A percentile compares a stretch with the other conserved stretches of the same genome.
These are phyloP conservation scores for Meleagris gallopavo DNA, from an alignment of 2,113 vertebrate species.

Conservation along the genomic window DNA sequence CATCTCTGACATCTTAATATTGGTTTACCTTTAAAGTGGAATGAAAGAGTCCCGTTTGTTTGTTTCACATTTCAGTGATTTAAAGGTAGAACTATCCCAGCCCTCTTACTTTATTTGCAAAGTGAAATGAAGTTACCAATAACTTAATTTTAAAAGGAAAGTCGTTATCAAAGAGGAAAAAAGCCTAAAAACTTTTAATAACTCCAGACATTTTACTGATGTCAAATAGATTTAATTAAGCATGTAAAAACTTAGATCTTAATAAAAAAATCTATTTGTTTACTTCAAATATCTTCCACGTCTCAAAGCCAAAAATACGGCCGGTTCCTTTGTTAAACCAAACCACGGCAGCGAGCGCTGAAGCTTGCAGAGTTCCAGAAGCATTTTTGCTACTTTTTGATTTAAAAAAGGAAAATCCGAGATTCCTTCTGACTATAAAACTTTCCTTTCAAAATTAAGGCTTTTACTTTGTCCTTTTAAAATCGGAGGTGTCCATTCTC, in stretches of 20 bases:
- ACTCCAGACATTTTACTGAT: slow-evolving; percentile 53
- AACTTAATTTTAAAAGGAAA: slow-evolving; percentile 84
- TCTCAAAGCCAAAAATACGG: slow-evolving; percentile 54
- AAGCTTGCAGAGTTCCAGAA: slow-evolving; percentile 64
- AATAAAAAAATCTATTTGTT: slow-evolving; percentile 62
- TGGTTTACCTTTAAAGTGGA: slow-evolving; percentile 76
- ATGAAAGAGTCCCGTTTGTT: slow-evolving; percentile 71
- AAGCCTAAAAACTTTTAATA: slow-evolving; percentile 46
- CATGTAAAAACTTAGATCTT: slow-evolving; percentile 50
- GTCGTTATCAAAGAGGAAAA: slow-evolving; percentile 75
- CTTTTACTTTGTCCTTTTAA: slow-evolving; percentile 78
- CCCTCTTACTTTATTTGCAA: slow-evolving; percentile 65
- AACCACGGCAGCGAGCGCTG: slow-evolving; percentile 60
- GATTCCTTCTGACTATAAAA: slow-evolving; percentile 72
- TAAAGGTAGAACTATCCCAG: slow-evolving; percentile 74
- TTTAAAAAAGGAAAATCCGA: slow-evolving; percentile 71
- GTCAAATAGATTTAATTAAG: slow-evolving; percentile 66
- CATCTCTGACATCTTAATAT: slow-evolving; percentile 67
- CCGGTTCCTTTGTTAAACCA: slow-evolving; percentile 71
- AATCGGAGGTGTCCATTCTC: slow-evolving; percentile 72
- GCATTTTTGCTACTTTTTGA: slow-evolving; percentile 60
- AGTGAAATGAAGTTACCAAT: slow-evolving; percentile 72
- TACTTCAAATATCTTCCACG: slow-evolving; percentile 54
- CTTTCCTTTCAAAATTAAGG: slow-evolving; percentile 84
- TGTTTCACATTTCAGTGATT: slow-evolving; percentile 74